phyloP scores from a whole-genome alignment of 2,797 vertebrate genomes.

The Eulemur coronatus region DNA sequence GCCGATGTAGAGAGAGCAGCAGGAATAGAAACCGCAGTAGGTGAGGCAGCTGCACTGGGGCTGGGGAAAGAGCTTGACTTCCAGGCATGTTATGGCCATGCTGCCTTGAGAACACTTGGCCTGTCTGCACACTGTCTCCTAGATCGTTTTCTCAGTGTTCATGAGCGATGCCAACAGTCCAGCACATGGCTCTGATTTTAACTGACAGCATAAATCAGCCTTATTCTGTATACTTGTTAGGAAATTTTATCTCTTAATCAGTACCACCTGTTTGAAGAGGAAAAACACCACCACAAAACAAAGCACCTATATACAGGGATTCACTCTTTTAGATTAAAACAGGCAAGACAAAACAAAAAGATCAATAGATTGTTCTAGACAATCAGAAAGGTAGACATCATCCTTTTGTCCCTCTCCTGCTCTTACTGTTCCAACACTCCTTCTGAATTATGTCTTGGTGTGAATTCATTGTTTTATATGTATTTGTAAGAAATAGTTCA shows the following conservation, averaged over 20 bases:
- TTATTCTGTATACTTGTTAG: background rate
- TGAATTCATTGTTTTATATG: background rate
- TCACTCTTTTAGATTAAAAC: background rate
- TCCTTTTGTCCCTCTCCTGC: background rate
- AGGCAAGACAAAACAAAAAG: background rate
- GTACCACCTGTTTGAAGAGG: background rate
- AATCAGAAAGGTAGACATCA: background rate
- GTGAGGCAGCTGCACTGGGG: fast-evolving
- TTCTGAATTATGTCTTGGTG: background rate
- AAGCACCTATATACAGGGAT: background rate
- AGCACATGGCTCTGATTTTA: background rate
- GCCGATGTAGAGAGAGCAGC: background rate
- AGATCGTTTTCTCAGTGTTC: background rate
- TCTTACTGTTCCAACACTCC: background rate
- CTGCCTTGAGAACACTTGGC: fast-evolving
- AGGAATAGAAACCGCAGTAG: background rate
- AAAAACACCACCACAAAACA: background rate
- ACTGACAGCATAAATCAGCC: background rate
- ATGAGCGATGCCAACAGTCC: background rate
- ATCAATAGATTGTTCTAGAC: background rate
- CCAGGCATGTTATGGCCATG: fast-evolving
- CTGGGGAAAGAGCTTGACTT: background rate
- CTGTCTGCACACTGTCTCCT: background rate
- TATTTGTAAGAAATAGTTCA: background rate
- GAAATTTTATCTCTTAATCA: background rate